Evolutionary conservation across 2,113 vertebrate genomes (phyloP), one percentile per base, ranked within the genome.

Genomic region (Sialia sialis): DNA sequence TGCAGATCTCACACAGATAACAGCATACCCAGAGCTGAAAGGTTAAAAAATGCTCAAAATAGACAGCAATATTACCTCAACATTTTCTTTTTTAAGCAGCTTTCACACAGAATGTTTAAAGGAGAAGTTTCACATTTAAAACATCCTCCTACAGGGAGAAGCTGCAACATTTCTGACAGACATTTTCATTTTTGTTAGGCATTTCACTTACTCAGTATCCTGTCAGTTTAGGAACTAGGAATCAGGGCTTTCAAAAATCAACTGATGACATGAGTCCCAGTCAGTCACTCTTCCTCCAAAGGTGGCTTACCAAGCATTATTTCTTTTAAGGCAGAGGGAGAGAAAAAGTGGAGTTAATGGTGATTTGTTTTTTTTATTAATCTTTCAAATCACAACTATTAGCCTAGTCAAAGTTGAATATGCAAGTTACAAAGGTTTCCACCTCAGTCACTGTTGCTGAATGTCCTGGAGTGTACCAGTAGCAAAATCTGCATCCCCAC

Each of bases 51-150:
- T 2, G 12, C 70, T 84, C 44, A 39, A 92, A 92, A 95, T 51
- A 89, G 69, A 68, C 46, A 87, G 51, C 51, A 83, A 29, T 51
- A 72, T 69, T 93, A 93, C 55, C 27, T 79, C 77, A 93, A 58
- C 32, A 17, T 64, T 62, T 83, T 36, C 39, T n/a, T 90, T 85
- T 90, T 83, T 34, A 76, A 85, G 70, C 26, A 73, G 38, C 63
- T 87, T 87, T 85, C 78, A 87, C 46, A 78, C 13, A 73, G 48
- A 73, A 55, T 54, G 23, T 51, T 87, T 93, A 51, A 95, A 92
- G 62, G 32, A 90, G 62, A 88, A 48, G 23, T 58, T 89, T 74
- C 74, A 68, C 66, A 73, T 89, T 94, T 89, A 56, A 94, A 89
- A 82, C 62, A 76, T 54, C 79, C 85, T 90, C 79, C 92, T 90